Percentiles rank a stretch among this genome's conserved stretches.
These are phyloP conservation scores for Hedya salicella DNA, from an alignment of 2,888 invertebrate genomes.

Conservation along the genomic window DNA sequence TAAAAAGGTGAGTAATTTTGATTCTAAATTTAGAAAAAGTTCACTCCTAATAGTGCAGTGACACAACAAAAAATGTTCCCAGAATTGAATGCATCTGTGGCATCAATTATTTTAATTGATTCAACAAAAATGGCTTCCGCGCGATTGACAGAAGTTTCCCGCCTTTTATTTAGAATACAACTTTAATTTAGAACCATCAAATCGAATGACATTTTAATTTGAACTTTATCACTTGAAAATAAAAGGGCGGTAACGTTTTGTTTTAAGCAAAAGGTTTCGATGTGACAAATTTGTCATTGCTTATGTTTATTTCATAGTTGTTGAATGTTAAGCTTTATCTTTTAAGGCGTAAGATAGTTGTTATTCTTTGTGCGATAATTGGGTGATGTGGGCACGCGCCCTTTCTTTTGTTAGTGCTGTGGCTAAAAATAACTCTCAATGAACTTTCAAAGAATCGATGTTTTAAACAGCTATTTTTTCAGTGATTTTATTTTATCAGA, in stretches of 20 bases:
- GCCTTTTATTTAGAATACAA: constrained; percentile 57
- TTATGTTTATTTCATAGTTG: constrained; percentile 7
- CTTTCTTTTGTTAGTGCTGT: constrained; percentile 70
- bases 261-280: constrained; percentile 21
- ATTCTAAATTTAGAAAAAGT: constrained; percentile 7
- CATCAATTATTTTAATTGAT: constrained; percentile 83
- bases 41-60: constrained; percentile 50
- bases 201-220: constrained; percentile 47
- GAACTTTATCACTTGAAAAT: constrained; percentile 15
- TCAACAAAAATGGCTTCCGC: constrained; percentile 79
- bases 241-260: background rate
- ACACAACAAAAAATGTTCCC: constrained; percentile 51
- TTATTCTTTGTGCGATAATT: constrained; percentile 22
- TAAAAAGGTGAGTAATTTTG: constrained; percentile 3
- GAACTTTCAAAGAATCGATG: constrained; percentile 58
- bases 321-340: constrained; percentile 41
- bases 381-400: constrained; percentile 49
- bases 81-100: constrained; percentile 66
- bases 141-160: constrained; percentile 74
- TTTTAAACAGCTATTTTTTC: constrained; percentile 29
- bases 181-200: constrained; percentile 23
- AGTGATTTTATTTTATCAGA: constrained; percentile 3
- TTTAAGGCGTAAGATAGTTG: constrained; percentile 28
- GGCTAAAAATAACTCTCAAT: constrained; percentile 69
- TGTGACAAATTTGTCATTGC: constrained; percentile 15